These are phyloP conservation scores for Phortica magna DNA, from an alignment of 2,888 invertebrate genomes.

Conservation along the genomic window DNA sequence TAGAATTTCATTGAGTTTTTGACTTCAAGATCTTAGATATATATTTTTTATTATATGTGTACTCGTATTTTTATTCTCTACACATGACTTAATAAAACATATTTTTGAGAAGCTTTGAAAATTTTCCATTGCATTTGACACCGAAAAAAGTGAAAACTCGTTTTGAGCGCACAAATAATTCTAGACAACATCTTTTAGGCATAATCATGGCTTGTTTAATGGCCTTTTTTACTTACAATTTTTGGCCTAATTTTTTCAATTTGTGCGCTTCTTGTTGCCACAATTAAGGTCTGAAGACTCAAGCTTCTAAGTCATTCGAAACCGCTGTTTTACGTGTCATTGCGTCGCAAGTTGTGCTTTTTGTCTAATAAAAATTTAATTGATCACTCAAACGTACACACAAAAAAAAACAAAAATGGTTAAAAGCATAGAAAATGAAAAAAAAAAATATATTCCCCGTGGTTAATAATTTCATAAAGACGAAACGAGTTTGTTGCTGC, in stretches of 20 bases:
- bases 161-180: not conserved
- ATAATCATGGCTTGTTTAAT: no score
- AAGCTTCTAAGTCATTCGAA: not conserved
- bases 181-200: no score
- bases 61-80: not conserved
- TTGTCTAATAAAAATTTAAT: not conserved
- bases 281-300: no score
- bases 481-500: conserved; percentile 11
- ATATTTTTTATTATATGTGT: conserved; percentile 1
- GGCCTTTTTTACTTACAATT: no score
- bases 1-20: not conserved
- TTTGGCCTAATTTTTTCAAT: no score
- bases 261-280: no score
- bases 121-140: not conserved
- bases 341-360: not conserved
- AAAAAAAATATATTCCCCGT: not conserved
- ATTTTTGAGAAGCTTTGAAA: conserved; percentile 2
- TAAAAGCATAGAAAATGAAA: not conserved
- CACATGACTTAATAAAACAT: no score
- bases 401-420: no score
- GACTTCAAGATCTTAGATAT: not conserved
- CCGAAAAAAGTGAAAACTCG: conserved; percentile 13
- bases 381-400: not conserved
- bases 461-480: not conserved
- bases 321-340: not conserved